Evolutionary conservation across 2,113 vertebrate species (phyloP).

Genomic region (Aegypius monachus): DNA sequence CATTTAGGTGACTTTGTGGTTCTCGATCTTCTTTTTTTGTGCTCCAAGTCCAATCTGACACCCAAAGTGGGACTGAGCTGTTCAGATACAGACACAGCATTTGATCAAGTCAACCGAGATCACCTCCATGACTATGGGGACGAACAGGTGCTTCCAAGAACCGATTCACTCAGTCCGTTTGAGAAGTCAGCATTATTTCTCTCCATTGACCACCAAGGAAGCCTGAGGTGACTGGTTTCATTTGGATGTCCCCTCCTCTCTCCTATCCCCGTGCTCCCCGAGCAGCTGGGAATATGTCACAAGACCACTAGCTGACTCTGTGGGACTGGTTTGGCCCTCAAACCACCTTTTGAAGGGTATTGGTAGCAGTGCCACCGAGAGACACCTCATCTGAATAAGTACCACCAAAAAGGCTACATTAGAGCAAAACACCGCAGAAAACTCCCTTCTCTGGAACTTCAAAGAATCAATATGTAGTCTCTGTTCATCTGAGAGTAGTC

Average conservation of each 20-base stretch:
- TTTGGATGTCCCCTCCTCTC: neutral
- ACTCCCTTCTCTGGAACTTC: neutral
- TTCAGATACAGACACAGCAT: neutral
- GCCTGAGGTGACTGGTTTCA: neutral
- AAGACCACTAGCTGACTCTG: neutral
- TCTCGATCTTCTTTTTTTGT: neutral
- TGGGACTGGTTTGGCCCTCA: neutral
- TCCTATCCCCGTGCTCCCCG: neutral
- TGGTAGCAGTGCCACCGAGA: neutral
- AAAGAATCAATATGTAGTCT: neutral
- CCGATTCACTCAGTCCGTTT: neutral
- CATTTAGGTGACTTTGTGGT: neutral
- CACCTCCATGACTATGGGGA: neutral
- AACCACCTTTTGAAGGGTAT: neutral
- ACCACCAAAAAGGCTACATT: neutral
- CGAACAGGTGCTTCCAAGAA: neutral
- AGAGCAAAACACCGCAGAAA: neutral
- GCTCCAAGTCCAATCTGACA: neutral
- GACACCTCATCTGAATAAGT: neutral
- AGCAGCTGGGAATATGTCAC: neutral
- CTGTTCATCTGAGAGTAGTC: neutral
- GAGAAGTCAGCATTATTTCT: neutral
- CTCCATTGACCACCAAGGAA: neutral
- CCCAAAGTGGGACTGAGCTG: neutral
- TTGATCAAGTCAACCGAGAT: neutral